These are phyloP conservation scores for Hirtodrosophila confusa DNA, from an alignment of 2,888 invertebrate genomes.

Conservation along the genomic window DNA sequence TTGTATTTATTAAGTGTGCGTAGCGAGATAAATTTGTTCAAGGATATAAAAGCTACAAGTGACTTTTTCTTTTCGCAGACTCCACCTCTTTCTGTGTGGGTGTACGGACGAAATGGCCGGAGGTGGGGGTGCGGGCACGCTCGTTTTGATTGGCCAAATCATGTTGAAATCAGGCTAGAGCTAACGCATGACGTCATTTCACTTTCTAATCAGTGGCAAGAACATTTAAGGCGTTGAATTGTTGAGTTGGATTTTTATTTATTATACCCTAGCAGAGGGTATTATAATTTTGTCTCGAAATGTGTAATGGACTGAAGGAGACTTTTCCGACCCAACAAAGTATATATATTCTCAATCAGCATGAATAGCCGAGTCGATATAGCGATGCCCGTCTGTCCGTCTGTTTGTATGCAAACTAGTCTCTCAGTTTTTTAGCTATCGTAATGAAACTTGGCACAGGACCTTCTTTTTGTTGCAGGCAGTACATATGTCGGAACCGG, in stretches of 20 bases:
- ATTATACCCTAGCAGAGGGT: not conserved
- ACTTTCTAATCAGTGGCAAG: slow-evolving; percentile 71
- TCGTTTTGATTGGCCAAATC: slow-evolving; percentile 84
- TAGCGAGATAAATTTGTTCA: slow-evolving; percentile 76
- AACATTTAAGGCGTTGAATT: slow-evolving; percentile 45
- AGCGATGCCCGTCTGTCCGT: too few relatives aligned
- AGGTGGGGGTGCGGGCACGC: slow-evolving; percentile 15
- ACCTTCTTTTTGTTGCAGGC: too few relatives aligned
- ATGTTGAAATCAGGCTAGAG: slow-evolving; percentile 81
- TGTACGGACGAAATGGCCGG: not conserved
- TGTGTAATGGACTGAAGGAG: too few relatives aligned
- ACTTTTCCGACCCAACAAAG: too few relatives aligned
- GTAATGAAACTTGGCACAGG: too few relatives aligned
- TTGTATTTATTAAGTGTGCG: slow-evolving; percentile 80
- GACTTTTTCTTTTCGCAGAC: slow-evolving; percentile 62
- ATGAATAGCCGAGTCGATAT: too few relatives aligned
- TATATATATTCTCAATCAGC: too few relatives aligned
- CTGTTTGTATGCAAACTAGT: too few relatives aligned
- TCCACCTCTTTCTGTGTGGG: slow-evolving; percentile 53
- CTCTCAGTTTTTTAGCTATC: too few relatives aligned
- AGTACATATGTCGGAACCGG: too few relatives aligned
- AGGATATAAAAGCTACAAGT: slow-evolving; percentile 81
- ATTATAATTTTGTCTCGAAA: too few relatives aligned
- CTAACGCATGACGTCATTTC: slow-evolving; percentile 74
- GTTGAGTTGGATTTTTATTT: slow-evolving; percentile 32